Conservation (phyloP, 37 sponge, comb jelly and placozoan species). For the Haliclona indistincta region DNA sequence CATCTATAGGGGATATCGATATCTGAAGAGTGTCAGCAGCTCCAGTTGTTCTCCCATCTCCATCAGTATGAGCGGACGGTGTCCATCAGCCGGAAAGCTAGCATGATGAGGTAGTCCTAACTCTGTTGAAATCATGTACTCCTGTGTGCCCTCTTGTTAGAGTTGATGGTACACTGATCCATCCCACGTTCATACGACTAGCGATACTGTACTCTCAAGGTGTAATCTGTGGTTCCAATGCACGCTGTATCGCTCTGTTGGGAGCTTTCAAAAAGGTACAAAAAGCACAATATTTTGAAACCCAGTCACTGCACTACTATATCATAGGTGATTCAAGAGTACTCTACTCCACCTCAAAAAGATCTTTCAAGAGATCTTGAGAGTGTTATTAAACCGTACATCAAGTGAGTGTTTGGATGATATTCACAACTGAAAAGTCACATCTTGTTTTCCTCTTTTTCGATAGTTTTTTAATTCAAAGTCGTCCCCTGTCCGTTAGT, state of each 20-base stretch:
- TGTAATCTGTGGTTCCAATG: constrained; percentile 87
- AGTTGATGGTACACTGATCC: not conserved
- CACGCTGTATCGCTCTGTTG: constrained; percentile 83
- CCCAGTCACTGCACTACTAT: not conserved
- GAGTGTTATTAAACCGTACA: constrained; percentile 77
- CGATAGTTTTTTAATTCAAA: constrained; percentile 72
- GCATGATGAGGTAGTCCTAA: too few species aligned
- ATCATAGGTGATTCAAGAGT: constrained; percentile 80
- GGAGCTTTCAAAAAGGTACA: constrained; percentile 86
- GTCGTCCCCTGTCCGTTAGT: constrained; percentile 88
- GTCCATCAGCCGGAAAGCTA: too few species aligned
- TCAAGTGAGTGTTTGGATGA: constrained; percentile 49
- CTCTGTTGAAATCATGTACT: not conserved
- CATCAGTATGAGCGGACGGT: constrained; percentile 68
- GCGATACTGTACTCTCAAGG: constrained; percentile 83
- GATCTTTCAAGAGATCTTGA: constrained; percentile 81
- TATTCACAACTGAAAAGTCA: too few species aligned
- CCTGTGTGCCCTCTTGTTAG: not conserved
- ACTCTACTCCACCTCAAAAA: constrained; percentile 80
- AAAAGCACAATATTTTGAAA: not conserved
- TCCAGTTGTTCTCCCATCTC: constrained; percentile 87
- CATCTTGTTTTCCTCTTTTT: too few species aligned
- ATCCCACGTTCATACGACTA: constrained; percentile 69
- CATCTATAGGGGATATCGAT: not conserved
- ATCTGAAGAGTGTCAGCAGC: constrained; percentile 39